Percentiles rank a stretch among this genome's conserved stretches.
These are phyloP conservation scores for Andinoacara biseriatus DNA, from an alignment of 2,113 vertebrate genomes.

Conservation along the genomic window DNA sequence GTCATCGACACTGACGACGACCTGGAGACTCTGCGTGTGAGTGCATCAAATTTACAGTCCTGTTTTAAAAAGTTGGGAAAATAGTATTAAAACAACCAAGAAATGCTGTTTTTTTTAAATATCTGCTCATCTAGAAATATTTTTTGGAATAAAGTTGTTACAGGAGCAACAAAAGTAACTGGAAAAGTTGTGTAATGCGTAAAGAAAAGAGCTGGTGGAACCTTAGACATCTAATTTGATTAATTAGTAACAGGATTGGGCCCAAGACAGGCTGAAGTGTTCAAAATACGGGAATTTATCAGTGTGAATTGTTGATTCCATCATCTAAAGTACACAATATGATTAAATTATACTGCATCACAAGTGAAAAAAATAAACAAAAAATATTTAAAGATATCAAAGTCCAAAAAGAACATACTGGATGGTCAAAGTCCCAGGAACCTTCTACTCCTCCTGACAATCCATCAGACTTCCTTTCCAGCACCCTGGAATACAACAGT, in stretches of 20 bases:
- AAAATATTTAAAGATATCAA: too few species aligned
- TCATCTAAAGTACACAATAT: neutral
- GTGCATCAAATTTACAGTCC: slow-evolving; percentile 32
- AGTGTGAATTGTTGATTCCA: neutral
- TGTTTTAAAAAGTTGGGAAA: neutral
- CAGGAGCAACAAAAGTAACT: neutral
- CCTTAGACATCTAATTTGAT: neutral
- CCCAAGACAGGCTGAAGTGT: neutral
- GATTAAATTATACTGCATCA: neutral
- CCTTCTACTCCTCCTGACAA: neutral
- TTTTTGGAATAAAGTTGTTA: neutral
- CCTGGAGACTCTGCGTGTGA: slow-evolving; percentile 91
- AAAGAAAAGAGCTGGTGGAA: neutral
- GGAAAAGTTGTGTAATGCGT: neutral
- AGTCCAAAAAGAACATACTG: too few species aligned
- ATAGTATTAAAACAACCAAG: neutral
- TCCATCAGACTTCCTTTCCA: neutral
- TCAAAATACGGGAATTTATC: neutral
- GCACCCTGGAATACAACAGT: neutral
- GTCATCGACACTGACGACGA: slow-evolving; percentile 90
- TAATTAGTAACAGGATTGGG: neutral
- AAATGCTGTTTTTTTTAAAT: neutral
- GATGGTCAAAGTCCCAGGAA: neutral
- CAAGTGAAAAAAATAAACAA: neutral
- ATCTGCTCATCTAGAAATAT: neutral